Conservation (phyloP, 2,888 invertebrate genomes). For the Exephanes ischioxanthus region DNA sequence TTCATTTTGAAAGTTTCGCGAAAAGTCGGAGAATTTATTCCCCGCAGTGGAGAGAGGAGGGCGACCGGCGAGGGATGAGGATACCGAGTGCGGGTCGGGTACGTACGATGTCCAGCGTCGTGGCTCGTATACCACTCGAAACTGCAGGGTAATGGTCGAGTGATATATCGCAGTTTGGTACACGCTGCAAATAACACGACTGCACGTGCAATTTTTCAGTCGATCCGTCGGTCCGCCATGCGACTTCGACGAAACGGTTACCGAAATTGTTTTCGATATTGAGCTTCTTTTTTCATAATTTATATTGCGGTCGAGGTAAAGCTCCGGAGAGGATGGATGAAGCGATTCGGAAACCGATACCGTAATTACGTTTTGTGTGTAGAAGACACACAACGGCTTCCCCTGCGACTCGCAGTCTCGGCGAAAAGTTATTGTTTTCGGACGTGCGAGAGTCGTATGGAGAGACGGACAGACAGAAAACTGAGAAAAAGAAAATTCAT, state of each 20-base stretch:
- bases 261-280: neutral
- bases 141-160: conserved; percentile 18
- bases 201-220: neutral
- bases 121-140: conserved; percentile 17
- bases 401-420: neutral
- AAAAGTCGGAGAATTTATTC: conserved; percentile 46
- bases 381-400: neutral
- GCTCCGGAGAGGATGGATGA: neutral
- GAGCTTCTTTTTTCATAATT: neutral
- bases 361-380: neutral
- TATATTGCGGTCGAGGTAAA: too few species aligned
- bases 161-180: conserved; percentile 6
- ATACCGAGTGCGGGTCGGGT: conserved; percentile 1
- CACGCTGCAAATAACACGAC: neutral
- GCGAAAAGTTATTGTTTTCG: neutral
- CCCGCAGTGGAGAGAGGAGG: conserved; percentile 1
- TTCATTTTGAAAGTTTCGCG: conserved; percentile 56
- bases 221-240: neutral
- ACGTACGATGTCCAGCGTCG: conserved; percentile 35
- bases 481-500: too few species aligned
- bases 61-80: conserved; percentile 13
- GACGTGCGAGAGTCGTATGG: too few species aligned
- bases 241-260: neutral
- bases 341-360: neutral
- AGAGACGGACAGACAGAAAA: neutral